Percentiles rank a stretch among this genome's conserved stretches.
Evolutionary conservation across 2,888 invertebrate species (phyloP).

Genomic region (Nomada lathburiana): DNA sequence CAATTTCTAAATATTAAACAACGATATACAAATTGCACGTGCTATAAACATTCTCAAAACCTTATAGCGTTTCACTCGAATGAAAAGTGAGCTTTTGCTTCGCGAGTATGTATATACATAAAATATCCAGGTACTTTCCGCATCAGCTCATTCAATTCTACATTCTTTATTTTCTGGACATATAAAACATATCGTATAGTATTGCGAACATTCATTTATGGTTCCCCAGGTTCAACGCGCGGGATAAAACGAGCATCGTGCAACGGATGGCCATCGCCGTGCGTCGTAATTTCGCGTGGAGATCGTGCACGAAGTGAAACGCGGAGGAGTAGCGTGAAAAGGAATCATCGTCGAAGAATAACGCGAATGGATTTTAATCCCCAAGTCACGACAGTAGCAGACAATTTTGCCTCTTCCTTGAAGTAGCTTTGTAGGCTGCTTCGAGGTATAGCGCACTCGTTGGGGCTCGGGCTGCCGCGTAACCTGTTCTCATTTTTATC

Average conservation of each 20-base stretch:
- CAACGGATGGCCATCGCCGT: not conserved
- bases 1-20: not conserved
- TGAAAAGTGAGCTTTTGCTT: not conserved
- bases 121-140: not conserved
- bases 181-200: not conserved
- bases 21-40: not conserved
- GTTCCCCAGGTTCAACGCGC: constrained; percentile 1
- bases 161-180: not conserved
- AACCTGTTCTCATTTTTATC: constrained; percentile 84
- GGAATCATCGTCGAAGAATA: constrained; percentile 23
- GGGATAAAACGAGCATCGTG: constrained; percentile 9
- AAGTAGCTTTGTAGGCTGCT: constrained; percentile 60
- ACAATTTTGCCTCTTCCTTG: constrained; percentile 62
- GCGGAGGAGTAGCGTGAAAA: not conserved
- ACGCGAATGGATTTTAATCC: constrained; percentile 31
- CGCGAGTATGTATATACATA: not conserved
- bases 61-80: not conserved
- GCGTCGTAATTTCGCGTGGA: not conserved
- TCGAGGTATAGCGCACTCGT: constrained; percentile 61
- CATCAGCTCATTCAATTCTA: constrained; percentile 21
- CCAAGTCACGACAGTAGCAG: constrained; percentile 39
- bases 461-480: constrained; percentile 70
- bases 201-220: constrained; percentile 9
- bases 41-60: too few species aligned
- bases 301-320: not conserved